Evolutionary conservation across 2,888 invertebrate species (phyloP), one percentile per base, ranked within the genome.

Genomic region (Cosmia trapezina): DNA sequence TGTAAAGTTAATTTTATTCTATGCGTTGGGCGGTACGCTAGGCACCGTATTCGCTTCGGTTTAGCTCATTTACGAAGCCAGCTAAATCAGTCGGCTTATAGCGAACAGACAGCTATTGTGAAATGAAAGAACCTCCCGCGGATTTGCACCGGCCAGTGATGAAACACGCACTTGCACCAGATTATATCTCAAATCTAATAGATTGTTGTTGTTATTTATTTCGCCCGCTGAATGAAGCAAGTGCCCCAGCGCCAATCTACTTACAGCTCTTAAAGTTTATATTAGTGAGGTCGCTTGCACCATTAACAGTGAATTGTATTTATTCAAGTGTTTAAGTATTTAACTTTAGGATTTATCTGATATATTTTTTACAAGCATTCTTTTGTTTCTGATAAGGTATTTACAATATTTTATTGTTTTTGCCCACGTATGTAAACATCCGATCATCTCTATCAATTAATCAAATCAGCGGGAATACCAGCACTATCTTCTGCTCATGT

Each of bases 51-150:
- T 92, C 90, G 91, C 89, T 91, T 91, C 88, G 91, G 89, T 89
- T 89, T 89, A 89, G 90, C 87, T 93, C 91, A 92, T 93, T 92
- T 93, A 91, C 90, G 90, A 89, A 89, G 88, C 79, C 85, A 86
- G 89, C 88, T 90, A 92, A 91, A 93, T 93, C 93, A 91, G 91
- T 89, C 87, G 88, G 87, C 87, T 88, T 90, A 87, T 89, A 89
- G 84, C 87, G 89, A 90, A 89, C 89, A 84, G 86, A 88, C 81
- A 76, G 81, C 76, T 81, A 89, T 93, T 92, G 92, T 90, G 91
- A 89, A 92, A 92, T 85, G 81, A 89, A 87, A 89, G 91, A 93
- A 93, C 92, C 92, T 91, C 92, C 92, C 84, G 91, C 88, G 83
- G 92, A 90, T 91, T 90, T 89, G 89, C 89, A 87, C 90, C 88